These are phyloP conservation scores for Platycheirus albimanus DNA, from an alignment of 2,888 invertebrate genomes.

Conservation along the genomic window DNA sequence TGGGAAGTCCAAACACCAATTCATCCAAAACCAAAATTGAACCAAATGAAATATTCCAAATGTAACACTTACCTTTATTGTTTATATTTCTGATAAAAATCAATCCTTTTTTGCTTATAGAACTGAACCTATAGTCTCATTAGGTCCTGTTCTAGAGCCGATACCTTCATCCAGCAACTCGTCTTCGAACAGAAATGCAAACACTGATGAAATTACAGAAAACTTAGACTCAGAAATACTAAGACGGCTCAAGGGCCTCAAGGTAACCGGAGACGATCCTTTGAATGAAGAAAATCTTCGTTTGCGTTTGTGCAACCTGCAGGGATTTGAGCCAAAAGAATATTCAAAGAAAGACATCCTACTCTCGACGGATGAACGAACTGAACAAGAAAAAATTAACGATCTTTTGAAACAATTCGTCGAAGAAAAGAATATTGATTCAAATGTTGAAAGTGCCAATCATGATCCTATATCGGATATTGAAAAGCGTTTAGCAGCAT, in stretches of 20 bases:
- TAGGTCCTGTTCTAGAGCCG: conserved; percentile 79
- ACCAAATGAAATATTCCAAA: conserved; percentile 64
- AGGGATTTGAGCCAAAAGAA: conserved; percentile 83
- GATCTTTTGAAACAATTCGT: conserved; percentile 86
- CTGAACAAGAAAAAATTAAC: conserved; percentile 88
- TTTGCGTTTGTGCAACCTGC: conserved; percentile 87
- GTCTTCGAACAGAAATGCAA: conserved; percentile 27
- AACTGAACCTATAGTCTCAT: conserved; percentile 76
- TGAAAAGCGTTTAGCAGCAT: conserved; percentile 83
- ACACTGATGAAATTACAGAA: conserved; percentile 78
- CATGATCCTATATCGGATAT: conserved; percentile 84
- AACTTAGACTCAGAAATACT: conserved; percentile 85
- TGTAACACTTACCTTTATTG: conserved; percentile 64
- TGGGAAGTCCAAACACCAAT: not conserved
- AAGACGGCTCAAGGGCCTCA: conserved; percentile 87
- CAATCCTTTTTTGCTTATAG: conserved; percentile 59
- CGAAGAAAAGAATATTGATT: conserved; percentile 84
- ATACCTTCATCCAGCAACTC: conserved; percentile 39
- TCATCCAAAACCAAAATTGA: conserved; percentile 25
- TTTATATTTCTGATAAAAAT: conserved; percentile 73
- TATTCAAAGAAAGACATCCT: conserved; percentile 80
- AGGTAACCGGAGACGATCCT: conserved; percentile 84
- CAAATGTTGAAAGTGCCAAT: conserved; percentile 83
- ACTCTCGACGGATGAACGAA: conserved; percentile 85
- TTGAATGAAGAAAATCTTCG: conserved; percentile 86